Percentiles rank a stretch among this genome's conserved stretches.
Conservation (phyloP, 1,140 invertebrate species). For the Condylostylus longicornis region DNA sequence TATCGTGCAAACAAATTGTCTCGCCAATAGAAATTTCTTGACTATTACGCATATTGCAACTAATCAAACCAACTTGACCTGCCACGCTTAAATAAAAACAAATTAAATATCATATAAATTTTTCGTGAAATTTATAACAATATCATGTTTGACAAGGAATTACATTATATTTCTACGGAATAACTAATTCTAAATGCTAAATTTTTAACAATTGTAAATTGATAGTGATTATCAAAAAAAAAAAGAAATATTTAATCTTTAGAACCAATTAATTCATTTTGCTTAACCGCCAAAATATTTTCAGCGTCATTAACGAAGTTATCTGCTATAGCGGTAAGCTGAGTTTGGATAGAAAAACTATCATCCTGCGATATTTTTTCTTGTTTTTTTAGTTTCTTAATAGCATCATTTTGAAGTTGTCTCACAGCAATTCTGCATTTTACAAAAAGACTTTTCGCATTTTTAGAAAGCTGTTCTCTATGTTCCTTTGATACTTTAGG, state of each 20-base stretch:
- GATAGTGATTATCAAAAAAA: too few species aligned
- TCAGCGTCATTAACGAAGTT: constrained; percentile 50
- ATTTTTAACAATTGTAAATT: too few species aligned
- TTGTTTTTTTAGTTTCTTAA: constrained; percentile 54
- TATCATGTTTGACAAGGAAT: constrained; percentile 1
- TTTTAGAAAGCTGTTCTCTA: constrained; percentile 71
- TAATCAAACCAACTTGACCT: constrained; percentile 51
- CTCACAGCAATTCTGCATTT: constrained; percentile 66
- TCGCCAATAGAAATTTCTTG: constrained; percentile 74
- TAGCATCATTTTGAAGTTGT: constrained; percentile 57
- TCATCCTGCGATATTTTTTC: constrained; percentile 50
- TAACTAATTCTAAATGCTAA: too few species aligned
- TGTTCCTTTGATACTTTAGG: constrained; percentile 89
- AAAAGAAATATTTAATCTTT: too few species aligned
- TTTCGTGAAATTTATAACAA: neutral
- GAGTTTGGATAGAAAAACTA: constrained; percentile 44
- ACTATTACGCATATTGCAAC: constrained; percentile 64
- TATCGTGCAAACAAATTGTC: constrained; percentile 48
- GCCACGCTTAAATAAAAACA: constrained; percentile 21
- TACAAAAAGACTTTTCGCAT: constrained; percentile 66
- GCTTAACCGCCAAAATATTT: constrained; percentile 48
- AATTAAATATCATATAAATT: too few species aligned
- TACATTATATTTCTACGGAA: too few species aligned
- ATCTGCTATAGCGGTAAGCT: constrained; percentile 49
- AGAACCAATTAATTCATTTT: constrained; percentile 59